Percentiles rank a stretch among this genome's conserved stretches.
Conservation (phyloP, 2,797 vertebrate species). For the Octomys mimax region DNA sequence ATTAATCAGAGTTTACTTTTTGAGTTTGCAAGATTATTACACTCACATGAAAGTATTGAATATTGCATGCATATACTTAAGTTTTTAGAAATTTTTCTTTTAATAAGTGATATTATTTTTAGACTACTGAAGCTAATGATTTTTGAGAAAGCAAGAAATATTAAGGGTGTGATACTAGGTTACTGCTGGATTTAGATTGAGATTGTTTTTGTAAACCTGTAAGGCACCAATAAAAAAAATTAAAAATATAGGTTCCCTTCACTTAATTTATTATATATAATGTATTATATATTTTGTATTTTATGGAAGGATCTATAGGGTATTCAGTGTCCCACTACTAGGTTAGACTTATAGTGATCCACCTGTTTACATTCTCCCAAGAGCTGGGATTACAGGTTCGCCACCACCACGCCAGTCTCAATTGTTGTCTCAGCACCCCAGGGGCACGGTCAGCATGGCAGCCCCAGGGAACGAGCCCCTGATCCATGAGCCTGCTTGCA, state of each 20-base stretch:
- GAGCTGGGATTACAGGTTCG: too few species aligned
- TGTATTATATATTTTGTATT: too few species aligned
- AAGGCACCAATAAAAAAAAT: not conserved
- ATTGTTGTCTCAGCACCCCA: too few species aligned
- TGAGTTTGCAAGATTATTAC: not conserved
- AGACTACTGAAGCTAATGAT: not conserved
- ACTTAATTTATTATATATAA: not conserved
- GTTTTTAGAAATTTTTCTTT: not conserved
- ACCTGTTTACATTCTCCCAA: too few species aligned
- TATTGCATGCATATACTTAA: not conserved
- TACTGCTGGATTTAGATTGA: not conserved
- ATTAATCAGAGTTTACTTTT: conserved; percentile 8
- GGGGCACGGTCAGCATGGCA: too few species aligned
- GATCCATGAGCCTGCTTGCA: too few species aligned
- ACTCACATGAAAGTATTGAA: not conserved
- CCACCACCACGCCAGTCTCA: too few species aligned
- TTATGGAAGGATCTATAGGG: too few species aligned
- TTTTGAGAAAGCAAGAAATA: conserved; percentile 13
- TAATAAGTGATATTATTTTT: not conserved
- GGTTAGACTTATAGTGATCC: too few species aligned
- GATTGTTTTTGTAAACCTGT: not conserved
- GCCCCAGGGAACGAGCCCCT: too few species aligned
- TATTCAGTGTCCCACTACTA: too few species aligned
- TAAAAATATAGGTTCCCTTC: not conserved
- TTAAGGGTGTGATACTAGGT: not conserved